Percentiles rank a stretch among this genome's conserved stretches.
phyloP scores from a whole-genome alignment of 2,797 vertebrate species.

The Gallinago stenura region DNA sequence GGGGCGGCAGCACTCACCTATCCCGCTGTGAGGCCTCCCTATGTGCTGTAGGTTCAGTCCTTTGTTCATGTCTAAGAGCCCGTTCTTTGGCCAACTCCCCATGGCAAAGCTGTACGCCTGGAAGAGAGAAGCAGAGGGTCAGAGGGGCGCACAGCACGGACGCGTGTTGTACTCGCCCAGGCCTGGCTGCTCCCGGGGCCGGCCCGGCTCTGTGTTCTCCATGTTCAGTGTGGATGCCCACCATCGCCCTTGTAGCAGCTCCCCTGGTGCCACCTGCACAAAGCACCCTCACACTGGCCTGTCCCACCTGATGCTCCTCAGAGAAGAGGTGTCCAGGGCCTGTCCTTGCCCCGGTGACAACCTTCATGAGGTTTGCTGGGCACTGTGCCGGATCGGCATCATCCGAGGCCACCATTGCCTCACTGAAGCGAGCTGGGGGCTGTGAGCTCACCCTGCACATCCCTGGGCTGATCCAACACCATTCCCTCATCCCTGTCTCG shows the following conservation, averaged over 20 bases:
- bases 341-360: background rate
- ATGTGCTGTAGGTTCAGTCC: conserved; percentile 87
- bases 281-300: background rate
- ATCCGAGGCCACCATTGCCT: background rate
- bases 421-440: fast-evolving
- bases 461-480: background rate
- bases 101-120: conserved; percentile 88
- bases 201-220: fast-evolving
- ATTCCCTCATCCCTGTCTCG: background rate
- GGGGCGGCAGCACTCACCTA: conserved; percentile 79
- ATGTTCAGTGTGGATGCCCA: fast-evolving
- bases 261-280: background rate
- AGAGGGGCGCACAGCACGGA: background rate
- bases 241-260: fast-evolving
- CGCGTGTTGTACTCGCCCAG: background rate
- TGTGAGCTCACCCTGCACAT: background rate
- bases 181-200: background rate
- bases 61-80: conserved; percentile 88
- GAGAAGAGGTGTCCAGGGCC: background rate
- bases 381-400: background rate
- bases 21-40: conserved; percentile 88
- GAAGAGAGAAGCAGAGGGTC: conserved; percentile 74
- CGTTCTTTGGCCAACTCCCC: conserved; percentile 87
- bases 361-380: background rate
- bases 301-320: background rate